Base-by-base conservation (phyloP, 2,797 vertebrate genomes). In the Prionace glauca region DNA sequence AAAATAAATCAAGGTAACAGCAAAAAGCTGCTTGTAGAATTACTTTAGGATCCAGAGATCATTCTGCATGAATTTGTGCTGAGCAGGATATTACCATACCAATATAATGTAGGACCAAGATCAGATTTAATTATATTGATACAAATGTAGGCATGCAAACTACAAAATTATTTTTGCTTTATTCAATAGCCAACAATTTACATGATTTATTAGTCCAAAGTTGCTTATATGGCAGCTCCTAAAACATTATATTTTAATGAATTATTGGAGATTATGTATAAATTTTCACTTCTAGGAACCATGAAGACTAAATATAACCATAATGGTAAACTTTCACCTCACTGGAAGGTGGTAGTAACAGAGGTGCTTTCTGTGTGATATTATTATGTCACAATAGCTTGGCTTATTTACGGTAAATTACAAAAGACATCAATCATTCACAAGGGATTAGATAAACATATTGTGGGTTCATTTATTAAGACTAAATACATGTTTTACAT, bases 1-100 rank as follows among this genome's bases (percentile, higher is more conserved):
- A 72, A 95, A 88, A 96, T 67, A 95, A 71, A 95, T 95, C 93
- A 95, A 74, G 45, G 14, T 74, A 77, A 95, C 29, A 9, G 45
- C 11, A 77, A 95, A 95, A 94, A 74, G 45, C 69, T 95, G 93
- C 93, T 77, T 26, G 7, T 94, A 72, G 67, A 95, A 74, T 95
- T 72, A 95, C 74, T 77, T 95, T 56, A 77, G 45, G 71, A 77
- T 56, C 69, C n/a, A 32, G 26, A 94, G 71, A 94, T 94, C 41
- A 56, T 94, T 94, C 69, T 18, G 45, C 41, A 8, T 56, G 71
- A 65, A 77, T 50, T 95, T 77, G 24, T 94, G 45, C 36, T 74
- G 29, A 74, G 45, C 93, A 92, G n/a, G 9, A 45, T 84, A 7
- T 84, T 84, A 84, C 81, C 29, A 29, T 60, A 45, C 84, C 26